Conservation (phyloP, 37 sponge, comb jelly and placozoan genomes). For the Ephydatia muelleri region DNA sequence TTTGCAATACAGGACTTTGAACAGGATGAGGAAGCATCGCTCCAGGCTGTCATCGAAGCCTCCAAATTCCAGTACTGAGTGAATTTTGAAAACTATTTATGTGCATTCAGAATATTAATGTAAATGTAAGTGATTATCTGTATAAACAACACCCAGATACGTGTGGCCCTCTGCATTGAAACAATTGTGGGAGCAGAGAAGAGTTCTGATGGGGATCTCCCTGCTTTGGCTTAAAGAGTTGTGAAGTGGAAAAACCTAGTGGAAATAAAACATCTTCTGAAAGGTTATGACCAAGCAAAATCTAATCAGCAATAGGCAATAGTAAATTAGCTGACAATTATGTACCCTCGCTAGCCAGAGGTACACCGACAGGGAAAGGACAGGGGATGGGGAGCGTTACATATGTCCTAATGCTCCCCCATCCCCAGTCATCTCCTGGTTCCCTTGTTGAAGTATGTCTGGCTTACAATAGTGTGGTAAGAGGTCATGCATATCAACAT, state of each 20-base stretch:
- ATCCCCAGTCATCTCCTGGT: too few species aligned
- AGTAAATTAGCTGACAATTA: too few species aligned
- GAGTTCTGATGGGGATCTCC: slow-evolving; percentile 11
- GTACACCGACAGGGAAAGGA: too few species aligned
- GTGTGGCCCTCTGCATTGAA: slow-evolving; percentile 15
- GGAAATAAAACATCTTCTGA: too few species aligned
- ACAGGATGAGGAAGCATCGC: slow-evolving; percentile 63
- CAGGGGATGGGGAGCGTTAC: too few species aligned
- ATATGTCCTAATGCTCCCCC: too few species aligned
- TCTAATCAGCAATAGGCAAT: too few species aligned
- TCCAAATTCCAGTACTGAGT: slow-evolving; percentile 20
- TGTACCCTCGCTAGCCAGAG: too few species aligned
- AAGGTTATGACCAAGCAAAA: too few species aligned
- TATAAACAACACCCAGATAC: slow-evolving; percentile 9
- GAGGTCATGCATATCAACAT: too few species aligned
- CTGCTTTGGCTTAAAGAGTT: not conserved
- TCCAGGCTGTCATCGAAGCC: slow-evolving; percentile 54
- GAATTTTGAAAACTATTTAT: not conserved
- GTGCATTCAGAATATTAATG: not conserved
- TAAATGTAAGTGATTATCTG: not conserved
- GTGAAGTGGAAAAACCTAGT: not conserved
- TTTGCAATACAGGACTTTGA: slow-evolving; percentile 50
- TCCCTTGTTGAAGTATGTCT: too few species aligned
- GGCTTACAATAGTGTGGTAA: too few species aligned
- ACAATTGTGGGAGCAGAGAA: slow-evolving; percentile 12